These are phyloP conservation scores for Ariolimax columbianus DNA, from an alignment of 2,888 invertebrate species.

Conservation along the genomic window DNA sequence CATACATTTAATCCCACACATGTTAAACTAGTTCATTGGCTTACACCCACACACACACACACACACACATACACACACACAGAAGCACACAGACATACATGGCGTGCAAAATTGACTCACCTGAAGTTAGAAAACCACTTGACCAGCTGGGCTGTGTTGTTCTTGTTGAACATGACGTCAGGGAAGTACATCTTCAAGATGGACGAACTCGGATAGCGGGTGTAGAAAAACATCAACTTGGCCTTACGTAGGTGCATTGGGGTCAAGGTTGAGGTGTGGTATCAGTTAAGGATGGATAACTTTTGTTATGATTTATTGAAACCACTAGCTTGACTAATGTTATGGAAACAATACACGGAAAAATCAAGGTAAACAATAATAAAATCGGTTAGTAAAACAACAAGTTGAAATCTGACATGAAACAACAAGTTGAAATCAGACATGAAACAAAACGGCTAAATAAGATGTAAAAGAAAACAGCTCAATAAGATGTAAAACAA, in stretches of 20 bases:
- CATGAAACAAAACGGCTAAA: no score
- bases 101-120: slow-evolving; percentile 82
- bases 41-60: not conserved
- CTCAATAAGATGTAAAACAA: no score
- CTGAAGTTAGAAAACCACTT: slow-evolving; percentile 99
- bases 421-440: no score
- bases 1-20: no score
- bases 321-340: no score
- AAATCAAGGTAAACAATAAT: no score
- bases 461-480: no score
- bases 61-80: not conserved
- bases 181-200: slow-evolving; percentile 99
- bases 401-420: not conserved
- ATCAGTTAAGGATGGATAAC: slow-evolving; percentile 41
- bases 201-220: slow-evolving; percentile 98
- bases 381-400: no score
- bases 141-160: slow-evolving; percentile 99
- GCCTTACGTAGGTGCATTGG: slow-evolving; percentile 99
- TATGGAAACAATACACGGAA: no score
- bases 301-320: no score
- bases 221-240: slow-evolving; percentile 99
- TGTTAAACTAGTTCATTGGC: not conserved
- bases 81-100: not conserved
- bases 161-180: slow-evolving; percentile 99
- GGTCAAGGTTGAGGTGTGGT: slow-evolving; percentile 87